phyloP scores from a whole-genome alignment of 2,113 vertebrate genomes.

The Cryptotis parvus region DNA sequence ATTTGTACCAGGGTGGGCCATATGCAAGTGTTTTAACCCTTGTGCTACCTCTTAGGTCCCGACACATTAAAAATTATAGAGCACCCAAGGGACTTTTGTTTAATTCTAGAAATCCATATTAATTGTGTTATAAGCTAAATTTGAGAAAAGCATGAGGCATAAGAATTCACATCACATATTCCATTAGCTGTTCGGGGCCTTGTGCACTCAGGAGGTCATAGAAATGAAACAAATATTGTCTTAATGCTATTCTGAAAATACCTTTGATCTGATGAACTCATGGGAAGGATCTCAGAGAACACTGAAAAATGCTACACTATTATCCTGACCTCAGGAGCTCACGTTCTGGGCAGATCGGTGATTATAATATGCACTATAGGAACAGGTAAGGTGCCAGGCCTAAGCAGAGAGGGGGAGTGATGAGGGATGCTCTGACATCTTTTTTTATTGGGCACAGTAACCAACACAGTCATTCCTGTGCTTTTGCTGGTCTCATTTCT shows the following conservation, averaged over 20 bases:
- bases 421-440: neutral
- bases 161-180: neutral
- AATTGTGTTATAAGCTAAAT: conserved; percentile 11
- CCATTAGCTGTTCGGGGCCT: neutral
- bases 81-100: neutral
- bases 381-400: neutral
- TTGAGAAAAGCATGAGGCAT: neutral
- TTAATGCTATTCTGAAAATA: neutral
- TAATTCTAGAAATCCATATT: neutral
- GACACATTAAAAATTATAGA: neutral
- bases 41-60: no score
- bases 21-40: no score
- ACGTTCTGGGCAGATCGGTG: neutral
- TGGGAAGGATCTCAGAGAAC: neutral
- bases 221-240: neutral
- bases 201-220: neutral
- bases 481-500: no score
- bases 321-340: no score
- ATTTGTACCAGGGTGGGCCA: no score
- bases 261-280: neutral
- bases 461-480: neutral
- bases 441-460: neutral
- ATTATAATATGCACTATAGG: neutral
- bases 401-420: no score
- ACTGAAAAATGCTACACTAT: neutral